Conservation (phyloP, 2,888 invertebrate species). For the Entomobrya proxima region DNA sequence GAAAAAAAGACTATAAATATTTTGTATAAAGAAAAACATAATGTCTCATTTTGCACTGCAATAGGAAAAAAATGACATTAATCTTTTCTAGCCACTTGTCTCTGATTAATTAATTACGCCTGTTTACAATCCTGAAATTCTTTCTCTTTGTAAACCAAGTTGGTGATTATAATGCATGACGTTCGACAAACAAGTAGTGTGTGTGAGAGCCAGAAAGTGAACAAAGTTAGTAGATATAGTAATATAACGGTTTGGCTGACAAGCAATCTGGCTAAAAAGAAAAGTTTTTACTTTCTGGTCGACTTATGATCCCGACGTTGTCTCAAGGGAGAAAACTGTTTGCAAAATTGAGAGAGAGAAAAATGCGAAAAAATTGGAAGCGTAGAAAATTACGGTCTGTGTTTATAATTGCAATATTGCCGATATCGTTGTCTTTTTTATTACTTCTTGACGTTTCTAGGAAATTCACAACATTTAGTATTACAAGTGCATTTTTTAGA, state of each 20-base stretch:
- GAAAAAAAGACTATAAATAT: not conserved
- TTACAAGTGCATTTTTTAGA: not conserved
- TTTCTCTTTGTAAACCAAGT: slow-evolving; percentile 52
- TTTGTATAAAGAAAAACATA: not conserved
- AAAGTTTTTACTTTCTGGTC: not conserved
- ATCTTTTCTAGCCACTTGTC: slow-evolving; percentile 58
- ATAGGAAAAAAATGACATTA: slow-evolving; percentile 43
- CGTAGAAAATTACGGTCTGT: not conserved
- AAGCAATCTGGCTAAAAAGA: not conserved
- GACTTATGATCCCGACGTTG: not conserved
- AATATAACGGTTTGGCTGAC: slow-evolving; percentile 12
- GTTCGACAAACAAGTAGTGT: slow-evolving; percentile 39
- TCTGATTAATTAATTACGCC: slow-evolving; percentile 64
- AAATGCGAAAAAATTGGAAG: not conserved
- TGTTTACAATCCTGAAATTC: slow-evolving; percentile 62
- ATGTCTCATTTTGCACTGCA: not conserved
- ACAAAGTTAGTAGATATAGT: not conserved
- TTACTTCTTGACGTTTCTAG: not conserved
- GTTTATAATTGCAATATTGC: not conserved
- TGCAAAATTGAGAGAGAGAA: not conserved
- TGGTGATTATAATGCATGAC: slow-evolving; percentile 25
- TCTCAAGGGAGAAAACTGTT: slow-evolving; percentile 28
- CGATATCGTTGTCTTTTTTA: not conserved
- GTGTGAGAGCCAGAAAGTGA: slow-evolving; percentile 30
- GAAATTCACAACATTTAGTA: not conserved